Evolutionary conservation across 2,888 invertebrate species (phyloP).

Genomic region (Dastarcus helophoroides): DNA sequence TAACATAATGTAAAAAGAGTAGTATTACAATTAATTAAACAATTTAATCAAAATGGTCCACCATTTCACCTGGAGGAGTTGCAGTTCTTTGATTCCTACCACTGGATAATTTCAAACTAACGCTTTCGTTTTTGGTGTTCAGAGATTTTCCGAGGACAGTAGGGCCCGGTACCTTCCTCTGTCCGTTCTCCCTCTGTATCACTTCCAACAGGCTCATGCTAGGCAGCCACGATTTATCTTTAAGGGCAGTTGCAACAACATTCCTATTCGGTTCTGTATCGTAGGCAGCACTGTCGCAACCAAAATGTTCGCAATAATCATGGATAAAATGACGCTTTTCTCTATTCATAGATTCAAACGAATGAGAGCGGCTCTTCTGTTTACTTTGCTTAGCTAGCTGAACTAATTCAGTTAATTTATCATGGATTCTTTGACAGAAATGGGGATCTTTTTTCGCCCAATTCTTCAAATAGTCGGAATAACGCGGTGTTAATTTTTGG

Average conservation of each 20-base stretch:
- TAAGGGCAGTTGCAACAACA: slow-evolving; percentile 77
- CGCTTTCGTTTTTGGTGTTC: slow-evolving; percentile 24
- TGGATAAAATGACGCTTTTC: slow-evolving; percentile 88
- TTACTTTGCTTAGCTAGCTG: slow-evolving; percentile 73
- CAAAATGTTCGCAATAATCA: slow-evolving; percentile 91
- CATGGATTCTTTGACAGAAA: slow-evolving; percentile 74
- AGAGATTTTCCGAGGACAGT: slow-evolving; percentile 32
- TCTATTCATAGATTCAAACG: slow-evolving; percentile 88
- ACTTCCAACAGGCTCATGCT: slow-evolving; percentile 75
- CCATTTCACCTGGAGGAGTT: background rate
- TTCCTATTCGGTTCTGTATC: slow-evolving; percentile 93
- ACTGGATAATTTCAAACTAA: slow-evolving; percentile 24
- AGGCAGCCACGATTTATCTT: slow-evolving; percentile 73
- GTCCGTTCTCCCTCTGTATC: slow-evolving; percentile 66
- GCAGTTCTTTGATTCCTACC: slow-evolving; percentile 2
- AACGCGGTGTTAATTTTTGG: slow-evolving; percentile 70
- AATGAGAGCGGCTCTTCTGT: slow-evolving; percentile 45
- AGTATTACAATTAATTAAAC: no score
- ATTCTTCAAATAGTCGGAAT: slow-evolving; percentile 74
- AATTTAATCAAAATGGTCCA: no score
- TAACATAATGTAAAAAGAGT: no score
- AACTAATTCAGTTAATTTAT: slow-evolving; percentile 73
- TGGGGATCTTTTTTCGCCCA: slow-evolving; percentile 71
- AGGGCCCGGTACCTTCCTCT: slow-evolving; percentile 69
- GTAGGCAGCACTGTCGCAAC: slow-evolving; percentile 86